These are phyloP conservation scores for Corythornis madagascariensis DNA, from an alignment of 2,113 vertebrate species.

Conservation along the genomic window DNA sequence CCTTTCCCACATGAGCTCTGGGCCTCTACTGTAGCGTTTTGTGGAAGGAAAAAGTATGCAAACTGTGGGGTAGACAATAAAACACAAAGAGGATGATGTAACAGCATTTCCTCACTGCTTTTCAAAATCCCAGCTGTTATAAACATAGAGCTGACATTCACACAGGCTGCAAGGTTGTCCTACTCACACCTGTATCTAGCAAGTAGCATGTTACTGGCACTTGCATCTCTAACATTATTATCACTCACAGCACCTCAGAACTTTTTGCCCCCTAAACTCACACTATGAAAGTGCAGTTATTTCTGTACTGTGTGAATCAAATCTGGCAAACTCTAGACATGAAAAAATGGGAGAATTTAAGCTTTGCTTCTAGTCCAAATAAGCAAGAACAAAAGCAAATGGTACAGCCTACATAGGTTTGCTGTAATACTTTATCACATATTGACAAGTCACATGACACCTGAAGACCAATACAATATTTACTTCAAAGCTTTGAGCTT, in stretches of 20 bases:
- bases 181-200: not conserved
- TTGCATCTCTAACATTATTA: not conserved
- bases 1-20: conserved; percentile 80
- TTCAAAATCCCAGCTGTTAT: not conserved
- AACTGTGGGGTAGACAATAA: conserved; percentile 66
- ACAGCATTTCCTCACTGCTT: not conserved
- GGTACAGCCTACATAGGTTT: not conserved
- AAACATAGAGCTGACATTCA: not conserved
- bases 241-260: not conserved
- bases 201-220: not conserved
- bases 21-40: conserved; percentile 62
- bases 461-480: not conserved
- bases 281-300: not conserved
- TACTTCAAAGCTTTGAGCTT: not conserved
- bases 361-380: not conserved
- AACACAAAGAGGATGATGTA: not conserved
- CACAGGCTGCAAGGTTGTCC: not conserved
- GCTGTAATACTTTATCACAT: not conserved
- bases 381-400: not conserved
- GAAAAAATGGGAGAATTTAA: not conserved
- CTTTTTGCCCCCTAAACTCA: not conserved
- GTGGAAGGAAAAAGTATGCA: conserved; percentile 71
- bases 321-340: not conserved
- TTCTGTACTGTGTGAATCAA: not conserved
- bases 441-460: not conserved